Evolutionary conservation across 2,797 vertebrate species (phyloP).

Genomic region (Esox lucius): DNA sequence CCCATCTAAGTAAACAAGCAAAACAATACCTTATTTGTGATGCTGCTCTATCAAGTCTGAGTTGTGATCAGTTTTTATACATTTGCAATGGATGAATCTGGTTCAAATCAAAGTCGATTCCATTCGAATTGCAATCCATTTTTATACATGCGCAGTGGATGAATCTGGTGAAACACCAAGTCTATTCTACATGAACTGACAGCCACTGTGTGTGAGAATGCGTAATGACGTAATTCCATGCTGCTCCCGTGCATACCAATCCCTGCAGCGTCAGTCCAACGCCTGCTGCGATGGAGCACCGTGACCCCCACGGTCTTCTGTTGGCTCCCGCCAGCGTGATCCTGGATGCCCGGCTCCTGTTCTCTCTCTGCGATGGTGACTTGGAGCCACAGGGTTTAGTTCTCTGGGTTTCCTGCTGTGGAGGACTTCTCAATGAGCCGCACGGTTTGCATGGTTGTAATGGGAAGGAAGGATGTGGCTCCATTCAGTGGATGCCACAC

Average conservation of each 20-base stretch:
- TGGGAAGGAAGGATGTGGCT: slow-evolving; percentile 37
- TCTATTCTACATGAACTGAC: not conserved
- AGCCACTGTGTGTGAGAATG: not conserved
- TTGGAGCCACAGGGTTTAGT: too few species aligned
- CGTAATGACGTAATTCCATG: not conserved
- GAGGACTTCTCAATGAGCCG: slow-evolving; percentile 11
- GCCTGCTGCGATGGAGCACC: not conserved
- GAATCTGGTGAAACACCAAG: too few species aligned
- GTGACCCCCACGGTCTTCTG: not conserved
- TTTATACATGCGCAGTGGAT: too few species aligned
- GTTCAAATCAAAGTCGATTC: not conserved
- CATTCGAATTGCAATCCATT: too few species aligned
- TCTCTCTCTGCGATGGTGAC: not conserved
- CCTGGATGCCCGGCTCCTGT: not conserved
- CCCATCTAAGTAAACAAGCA: not conserved
- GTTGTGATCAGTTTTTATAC: not conserved
- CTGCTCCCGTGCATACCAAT: not conserved
- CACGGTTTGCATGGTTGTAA: slow-evolving; percentile 39
- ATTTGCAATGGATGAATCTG: not conserved
- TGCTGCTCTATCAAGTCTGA: not conserved
- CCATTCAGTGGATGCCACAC: slow-evolving; percentile 16
- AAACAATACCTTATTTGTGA: not conserved
- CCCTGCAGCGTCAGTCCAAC: not conserved
- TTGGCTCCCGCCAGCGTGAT: not conserved
- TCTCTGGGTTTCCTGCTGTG: not conserved